Evolutionary conservation across 2,888 invertebrate genomes (phyloP), one percentile per base, ranked within the genome.

Genomic region (Thyatira batis): DNA sequence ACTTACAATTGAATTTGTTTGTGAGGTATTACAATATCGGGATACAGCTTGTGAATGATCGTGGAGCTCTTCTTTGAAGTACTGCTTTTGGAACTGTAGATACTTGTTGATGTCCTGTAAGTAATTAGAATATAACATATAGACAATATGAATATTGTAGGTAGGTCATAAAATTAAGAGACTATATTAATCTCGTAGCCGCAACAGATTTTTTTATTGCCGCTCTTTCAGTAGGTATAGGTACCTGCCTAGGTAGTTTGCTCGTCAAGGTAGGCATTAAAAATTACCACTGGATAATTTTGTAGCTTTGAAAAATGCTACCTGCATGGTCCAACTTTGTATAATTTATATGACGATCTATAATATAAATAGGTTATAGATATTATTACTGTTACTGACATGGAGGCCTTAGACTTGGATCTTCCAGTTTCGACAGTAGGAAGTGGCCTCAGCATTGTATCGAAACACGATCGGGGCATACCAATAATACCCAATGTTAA

Each of bases 401-500:
- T 69, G 3, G 84, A 82, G 13, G 69, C 75, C 63, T 80, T 88
- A 0, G 85, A 83, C 63, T 80, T 88, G 0, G 85, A 83, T 69
- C 87, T 88, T 20, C 64, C 57, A 0, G 65, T 65, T 9, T 71
- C 73, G 0, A 55, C 61, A 3, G 63, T 62, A 0, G 81, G 71
- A 9, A 90, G 48, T 11, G 85, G 85, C 21, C 79, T 80, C 25
- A 95, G 77, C 90, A 94, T 92, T 0, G 93, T 85, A 69, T 95
- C 94, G 63, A 94, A 94, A 46, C 84, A 71, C 8, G 85, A 73
- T 20, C 94, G 87, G 0, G 89, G 83, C 65, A 93, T 77, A 3
- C 95, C 95, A 49, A 95, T 78, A 52, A 95, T 92, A 1, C 95
- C 95, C 4, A 94, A 74, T 51, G 89, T 85, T 13, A 94, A 82